Evolutionary conservation across 1,140 invertebrate genomes (phyloP), one percentile per base, ranked within the genome.

Genomic region (Samia ricini): DNA sequence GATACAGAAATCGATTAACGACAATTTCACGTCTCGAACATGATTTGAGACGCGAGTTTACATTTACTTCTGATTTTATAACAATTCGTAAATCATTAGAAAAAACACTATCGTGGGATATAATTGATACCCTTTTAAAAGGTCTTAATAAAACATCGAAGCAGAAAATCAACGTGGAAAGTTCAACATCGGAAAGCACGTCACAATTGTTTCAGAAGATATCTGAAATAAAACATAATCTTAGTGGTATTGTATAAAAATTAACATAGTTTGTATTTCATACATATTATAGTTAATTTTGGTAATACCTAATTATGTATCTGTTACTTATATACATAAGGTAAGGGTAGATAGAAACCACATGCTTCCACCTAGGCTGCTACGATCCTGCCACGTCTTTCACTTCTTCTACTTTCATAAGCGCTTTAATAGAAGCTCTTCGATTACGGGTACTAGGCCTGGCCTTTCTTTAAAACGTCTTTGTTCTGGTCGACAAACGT

Each of bases 121-220:
- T 68, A 20, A 61, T 77, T 48, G 57, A 74, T 7, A 51, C 69
- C 12, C 56, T 76, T 7, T 66, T 79, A 22, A 66, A 68, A 36
- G 68, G 56, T 20, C 50, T 69, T 19, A 71, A 65, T 49, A 58
- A 57, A 49, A 71, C 57, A 20, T 22, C 22, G 6, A 10, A 7
- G 8, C 2, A 22, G n/a, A 50, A 10, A 18, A 42, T 10, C 15
- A 5, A 42, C 33, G 33, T 15, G 15, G 33, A 5, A 15, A 42
- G 8, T 15, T 10, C 20, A 24, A 55, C 24, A 24, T 24, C 24
- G 0, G 15, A n/a, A 5, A 24, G 15, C 3, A 55, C 22, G n/a
- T 57, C 56, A 18, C 8, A 57, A 1, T 8, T 33, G 7, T 23
- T 57, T 18, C 26, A 67, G 15, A 68, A 60, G 8, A 60, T 72